Evolutionary conservation across 1,140 invertebrate genomes (phyloP).

Genomic region (Mamestra configurata): DNA sequence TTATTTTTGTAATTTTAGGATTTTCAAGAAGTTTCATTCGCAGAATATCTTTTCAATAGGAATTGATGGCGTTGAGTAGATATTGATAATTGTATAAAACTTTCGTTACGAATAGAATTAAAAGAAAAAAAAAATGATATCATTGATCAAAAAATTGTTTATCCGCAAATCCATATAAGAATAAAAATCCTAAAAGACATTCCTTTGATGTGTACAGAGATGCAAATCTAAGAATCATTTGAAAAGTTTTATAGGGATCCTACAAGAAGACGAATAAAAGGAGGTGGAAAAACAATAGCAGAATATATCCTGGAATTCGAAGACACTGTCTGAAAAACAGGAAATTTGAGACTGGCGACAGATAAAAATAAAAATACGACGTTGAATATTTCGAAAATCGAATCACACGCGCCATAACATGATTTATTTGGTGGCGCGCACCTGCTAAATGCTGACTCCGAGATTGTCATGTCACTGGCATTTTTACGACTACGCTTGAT

Average conservation of each 20-base stretch:
- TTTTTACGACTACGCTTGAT: constrained; percentile 30
- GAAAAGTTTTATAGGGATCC: constrained; percentile 5
- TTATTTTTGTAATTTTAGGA: not conserved
- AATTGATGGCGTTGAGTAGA: not conserved
- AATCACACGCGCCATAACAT: constrained; percentile 72
- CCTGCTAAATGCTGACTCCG: constrained; percentile 51
- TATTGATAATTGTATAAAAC: not conserved
- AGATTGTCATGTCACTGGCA: constrained; percentile 11
- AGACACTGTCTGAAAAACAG: constrained; percentile 49
- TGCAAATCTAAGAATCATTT: not conserved
- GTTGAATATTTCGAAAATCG: constrained; percentile 72
- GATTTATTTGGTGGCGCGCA: constrained; percentile 60
- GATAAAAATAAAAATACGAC: constrained; percentile 59
- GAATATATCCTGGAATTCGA: constrained; percentile 8
- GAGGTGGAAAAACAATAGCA: constrained; percentile 36
- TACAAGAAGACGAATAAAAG: constrained; percentile 26
- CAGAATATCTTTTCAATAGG: too few relatives aligned
- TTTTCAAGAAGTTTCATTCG: not conserved
- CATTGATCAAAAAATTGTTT: not conserved
- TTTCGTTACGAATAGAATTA: too few relatives aligned
- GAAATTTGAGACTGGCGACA: constrained; percentile 59
- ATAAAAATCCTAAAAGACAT: not conserved
- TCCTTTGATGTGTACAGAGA: not conserved
- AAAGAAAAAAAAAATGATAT: not conserved
- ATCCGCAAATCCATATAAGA: not conserved